phyloP scores from a whole-genome alignment of 2,888 invertebrate genomes.

The Notodonta ziczac region DNA sequence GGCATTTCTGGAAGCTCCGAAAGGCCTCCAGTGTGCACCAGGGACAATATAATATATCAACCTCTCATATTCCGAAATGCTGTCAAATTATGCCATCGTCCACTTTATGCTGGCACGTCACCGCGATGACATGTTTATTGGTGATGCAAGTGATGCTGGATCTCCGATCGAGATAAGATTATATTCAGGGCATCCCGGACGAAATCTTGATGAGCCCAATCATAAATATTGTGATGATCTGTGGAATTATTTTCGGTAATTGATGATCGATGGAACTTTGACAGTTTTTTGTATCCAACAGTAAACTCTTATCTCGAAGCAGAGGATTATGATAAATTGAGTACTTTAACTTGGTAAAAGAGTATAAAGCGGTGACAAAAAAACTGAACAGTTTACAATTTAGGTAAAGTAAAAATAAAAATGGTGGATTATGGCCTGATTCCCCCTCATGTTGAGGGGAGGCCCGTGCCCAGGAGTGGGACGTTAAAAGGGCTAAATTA shows the following conservation, averaged over 20 bases:
- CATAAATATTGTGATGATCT: slow-evolving; percentile 32
- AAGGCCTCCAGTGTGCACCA: slow-evolving; percentile 21
- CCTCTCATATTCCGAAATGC: slow-evolving; percentile 63
- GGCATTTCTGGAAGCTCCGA: background rate
- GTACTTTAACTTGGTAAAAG: no score
- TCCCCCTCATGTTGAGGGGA: no score
- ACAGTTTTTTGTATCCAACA: background rate
- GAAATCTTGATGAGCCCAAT: slow-evolving; percentile 41
- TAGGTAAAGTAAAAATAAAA: no score
- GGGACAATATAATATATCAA: slow-evolving; percentile 14
- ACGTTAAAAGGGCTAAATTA: no score
- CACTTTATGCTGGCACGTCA: slow-evolving; percentile 66
- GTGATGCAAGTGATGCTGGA: slow-evolving; percentile 54
- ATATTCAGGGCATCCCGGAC: slow-evolving; percentile 53
- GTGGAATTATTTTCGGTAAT: slow-evolving; percentile 5
- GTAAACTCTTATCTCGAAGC: background rate
- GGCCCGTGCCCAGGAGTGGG: no score
- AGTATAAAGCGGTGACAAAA: no score
- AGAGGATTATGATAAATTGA: no score
- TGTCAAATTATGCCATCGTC: slow-evolving; percentile 78
- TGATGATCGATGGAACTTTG: background rate
- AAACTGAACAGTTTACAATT: no score
- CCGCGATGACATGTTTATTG: slow-evolving; percentile 76
- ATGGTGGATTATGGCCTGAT: no score
- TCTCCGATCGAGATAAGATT: slow-evolving; percentile 71